Evolutionary conservation across 2,113 vertebrate genomes (phyloP).

Genomic region (Dendropsophus ebraccatus): DNA sequence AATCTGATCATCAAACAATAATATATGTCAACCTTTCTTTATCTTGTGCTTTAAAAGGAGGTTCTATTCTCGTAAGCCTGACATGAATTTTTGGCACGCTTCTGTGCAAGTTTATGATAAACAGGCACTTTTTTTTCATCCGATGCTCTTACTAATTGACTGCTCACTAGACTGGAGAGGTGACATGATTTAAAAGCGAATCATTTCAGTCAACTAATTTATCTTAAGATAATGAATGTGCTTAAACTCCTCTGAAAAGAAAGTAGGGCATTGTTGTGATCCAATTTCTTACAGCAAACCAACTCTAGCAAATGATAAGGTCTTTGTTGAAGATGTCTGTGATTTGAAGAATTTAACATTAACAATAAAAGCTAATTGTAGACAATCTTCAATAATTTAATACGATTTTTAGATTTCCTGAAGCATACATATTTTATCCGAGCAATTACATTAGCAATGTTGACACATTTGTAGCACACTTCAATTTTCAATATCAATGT

Average conservation of each 20-base stretch:
- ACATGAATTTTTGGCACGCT: slow-evolving; percentile 55
- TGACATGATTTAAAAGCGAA: slow-evolving; percentile 60
- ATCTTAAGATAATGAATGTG: slow-evolving; percentile 61
- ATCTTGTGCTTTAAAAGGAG: background rate
- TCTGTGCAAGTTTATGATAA: slow-evolving; percentile 48
- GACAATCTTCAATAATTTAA: slow-evolving; percentile 16
- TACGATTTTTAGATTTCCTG: slow-evolving; percentile 7
- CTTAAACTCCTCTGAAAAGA: slow-evolving; percentile 5
- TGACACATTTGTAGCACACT: background rate
- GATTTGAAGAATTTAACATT: slow-evolving; percentile 21
- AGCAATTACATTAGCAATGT: slow-evolving; percentile 23
- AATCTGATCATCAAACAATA: slow-evolving; percentile 16
- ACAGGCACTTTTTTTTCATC: slow-evolving; percentile 30
- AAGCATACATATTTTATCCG: slow-evolving; percentile 1
- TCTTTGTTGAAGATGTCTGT: slow-evolving; percentile 31
- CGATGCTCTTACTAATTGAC: slow-evolving; percentile 58
- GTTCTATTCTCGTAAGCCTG: slow-evolving; percentile 47
- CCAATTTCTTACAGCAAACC: slow-evolving; percentile 41
- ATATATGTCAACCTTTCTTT: slow-evolving; percentile 18
- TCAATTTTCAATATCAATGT: background rate
- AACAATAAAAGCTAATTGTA: slow-evolving; percentile 39
- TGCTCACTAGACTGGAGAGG: background rate
- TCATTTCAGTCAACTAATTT: slow-evolving; percentile 61
- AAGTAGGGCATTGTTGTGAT: slow-evolving; percentile 59
- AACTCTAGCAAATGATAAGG: slow-evolving; percentile 31